Base-by-base conservation (phyloP, 2,113 vertebrate genomes). In the Manacus vitellinus region DNA sequence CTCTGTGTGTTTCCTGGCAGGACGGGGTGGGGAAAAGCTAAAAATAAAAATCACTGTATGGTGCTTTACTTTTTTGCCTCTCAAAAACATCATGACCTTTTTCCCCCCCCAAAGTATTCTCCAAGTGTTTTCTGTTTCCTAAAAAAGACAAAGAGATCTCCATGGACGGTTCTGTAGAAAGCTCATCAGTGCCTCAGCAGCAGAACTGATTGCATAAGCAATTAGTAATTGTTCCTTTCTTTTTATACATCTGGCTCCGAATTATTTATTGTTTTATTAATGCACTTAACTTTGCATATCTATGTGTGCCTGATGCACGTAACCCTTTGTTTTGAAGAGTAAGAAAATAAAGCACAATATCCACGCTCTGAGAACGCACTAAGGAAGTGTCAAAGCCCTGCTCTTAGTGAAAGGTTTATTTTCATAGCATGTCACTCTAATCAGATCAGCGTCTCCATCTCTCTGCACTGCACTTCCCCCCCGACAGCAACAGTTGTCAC, bases 401-500 rank as follows among this genome's bases (percentile, higher is more conserved):
- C n/a, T 91, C 49, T 74, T n/a, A 52, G 58, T 87, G 66, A 61
- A 77, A 59, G 47, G 87, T 85, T 91, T 91, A 58, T 95, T 94
- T 95, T 78, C 91, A 59, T n/a, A 86, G 56, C 52, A 61, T 94
- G 70, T 72, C 86, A 44, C 30, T 62, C 43, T 71, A 78, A 92
- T 67, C 70, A 71, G 80, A 92, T 91, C 76, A 71, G 77, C 25
- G 39, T 59, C 76, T 88, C 74, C 68, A 43, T 82, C 88, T 81
- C 51, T 10, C 33, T 47, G 68, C 39, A 31, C 73, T 59, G 30
- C 62, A 7, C 71, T 83, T 83, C 6, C 7, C 79, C 83, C 83
- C 54, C 84, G 91, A 51, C 83, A 91, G 72, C 58, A 92, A 49
- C 82, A 47, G 72, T 28, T 83, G 59, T 58, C 41, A 19, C 10